Conservation (phyloP, 2,797 vertebrate genomes). For the Catostomus latipinnis region DNA sequence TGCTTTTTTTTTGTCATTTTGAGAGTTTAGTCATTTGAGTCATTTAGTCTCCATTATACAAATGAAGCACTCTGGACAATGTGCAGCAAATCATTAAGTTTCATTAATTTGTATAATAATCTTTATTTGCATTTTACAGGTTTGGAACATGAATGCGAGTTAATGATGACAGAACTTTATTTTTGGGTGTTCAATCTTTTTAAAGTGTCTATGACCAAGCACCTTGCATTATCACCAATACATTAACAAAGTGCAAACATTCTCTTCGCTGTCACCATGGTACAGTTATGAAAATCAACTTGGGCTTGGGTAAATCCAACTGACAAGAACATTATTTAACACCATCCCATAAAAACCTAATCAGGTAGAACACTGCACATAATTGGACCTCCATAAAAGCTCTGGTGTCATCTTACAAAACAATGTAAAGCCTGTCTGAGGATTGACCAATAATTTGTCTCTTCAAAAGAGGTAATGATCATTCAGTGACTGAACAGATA, state of each 20-base stretch:
- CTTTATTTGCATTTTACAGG: neutral
- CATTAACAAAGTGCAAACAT: slow-evolving; percentile 42
- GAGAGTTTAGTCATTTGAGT: neutral
- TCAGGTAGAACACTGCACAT: neutral
- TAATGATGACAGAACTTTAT: neutral
- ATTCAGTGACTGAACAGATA: slow-evolving; percentile 37
- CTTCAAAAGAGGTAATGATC: neutral
- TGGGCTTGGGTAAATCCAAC: slow-evolving; percentile 38
- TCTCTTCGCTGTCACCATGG: neutral
- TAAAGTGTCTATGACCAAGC: slow-evolving; percentile 16
- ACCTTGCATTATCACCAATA: slow-evolving; percentile 37
- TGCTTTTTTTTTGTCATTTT: neutral
- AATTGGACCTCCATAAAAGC: neutral
- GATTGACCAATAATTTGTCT: neutral
- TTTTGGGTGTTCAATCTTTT: neutral
- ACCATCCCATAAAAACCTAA: slow-evolving; percentile 29
- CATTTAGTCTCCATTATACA: neutral
- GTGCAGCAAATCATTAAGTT: neutral
- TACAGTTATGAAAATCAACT: slow-evolving; percentile 31
- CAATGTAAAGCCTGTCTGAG: slow-evolving; percentile 9
- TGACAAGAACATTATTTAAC: slow-evolving; percentile 19
- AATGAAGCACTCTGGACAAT: neutral
- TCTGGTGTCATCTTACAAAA: slow-evolving; percentile 10
- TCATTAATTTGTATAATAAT: neutral
- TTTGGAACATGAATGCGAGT: neutral